Percentiles rank a stretch among this genome's conserved stretches.
These are phyloP conservation scores for Macrostomum cliftonense DNA, from an alignment of 2,888 invertebrate species.

Conservation along the genomic window DNA sequence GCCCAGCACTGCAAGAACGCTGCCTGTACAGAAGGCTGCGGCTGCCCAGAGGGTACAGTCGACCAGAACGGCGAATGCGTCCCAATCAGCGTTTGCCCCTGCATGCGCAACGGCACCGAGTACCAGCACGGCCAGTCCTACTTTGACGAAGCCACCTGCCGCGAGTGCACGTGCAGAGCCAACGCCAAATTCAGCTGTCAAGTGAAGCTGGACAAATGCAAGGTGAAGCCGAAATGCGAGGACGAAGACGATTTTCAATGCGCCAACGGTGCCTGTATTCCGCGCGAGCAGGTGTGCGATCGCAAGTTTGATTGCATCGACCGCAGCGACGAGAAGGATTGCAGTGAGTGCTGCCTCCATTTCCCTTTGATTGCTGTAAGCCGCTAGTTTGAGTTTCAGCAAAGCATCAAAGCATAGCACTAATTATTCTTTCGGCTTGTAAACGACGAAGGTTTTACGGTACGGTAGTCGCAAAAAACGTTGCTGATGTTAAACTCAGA, in stretches of 20 bases:
- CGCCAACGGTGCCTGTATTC: slow-evolving; percentile 5
- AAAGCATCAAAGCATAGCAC: no score
- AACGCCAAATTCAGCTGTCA: no score
- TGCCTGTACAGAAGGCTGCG: slow-evolving; percentile 13
- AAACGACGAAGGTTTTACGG: no score
- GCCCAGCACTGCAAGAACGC: slow-evolving; percentile 1
- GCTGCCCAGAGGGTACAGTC: slow-evolving; percentile 11
- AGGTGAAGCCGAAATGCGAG: no score
- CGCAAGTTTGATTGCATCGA: slow-evolving; percentile 23
- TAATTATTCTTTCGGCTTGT: no score
- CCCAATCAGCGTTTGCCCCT: slow-evolving; percentile 18
- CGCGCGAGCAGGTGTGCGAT: slow-evolving; percentile 18
- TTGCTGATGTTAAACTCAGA: no score
- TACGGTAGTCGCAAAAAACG: no score
- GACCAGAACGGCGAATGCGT: slow-evolving; percentile 19
- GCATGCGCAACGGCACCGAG: slow-evolving; percentile 14
- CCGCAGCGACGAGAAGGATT: slow-evolving; percentile 26
- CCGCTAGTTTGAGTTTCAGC: no score
- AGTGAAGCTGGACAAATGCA: no score
- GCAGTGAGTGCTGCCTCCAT: slow-evolving; percentile 19
- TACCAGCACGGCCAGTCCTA: slow-evolving; percentile 7
- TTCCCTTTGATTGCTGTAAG: neutral
- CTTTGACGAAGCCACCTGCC: no score
- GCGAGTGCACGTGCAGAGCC: no score
- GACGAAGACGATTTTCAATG: slow-evolving; percentile 2